Conservation (phyloP, 2,797 vertebrate species). For the Labeo calbasu region DNA sequence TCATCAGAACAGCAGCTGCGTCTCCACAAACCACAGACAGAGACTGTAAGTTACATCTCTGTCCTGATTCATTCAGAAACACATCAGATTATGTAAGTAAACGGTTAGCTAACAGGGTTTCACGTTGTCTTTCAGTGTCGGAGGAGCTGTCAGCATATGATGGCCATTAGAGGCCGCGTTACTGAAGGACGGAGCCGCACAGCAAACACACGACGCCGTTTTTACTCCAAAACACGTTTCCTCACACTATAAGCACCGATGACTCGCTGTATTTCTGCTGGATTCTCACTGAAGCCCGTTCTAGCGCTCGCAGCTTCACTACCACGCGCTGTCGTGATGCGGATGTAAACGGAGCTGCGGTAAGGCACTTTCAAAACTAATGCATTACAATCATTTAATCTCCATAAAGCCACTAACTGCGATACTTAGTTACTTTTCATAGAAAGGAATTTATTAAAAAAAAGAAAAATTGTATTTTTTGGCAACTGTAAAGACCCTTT, state of each 20-base stretch:
- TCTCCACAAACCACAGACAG: neutral
- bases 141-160: neutral
- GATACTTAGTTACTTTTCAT: neutral
- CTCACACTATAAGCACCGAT: neutral
- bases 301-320: neutral
- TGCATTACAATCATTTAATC: neutral
- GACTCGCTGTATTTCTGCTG: neutral
- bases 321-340: too few species aligned
- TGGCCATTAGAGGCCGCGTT: neutral
- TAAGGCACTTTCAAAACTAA: neutral
- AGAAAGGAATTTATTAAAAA: neutral
- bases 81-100: neutral
- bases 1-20: neutral
- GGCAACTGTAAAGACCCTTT: too few species aligned
- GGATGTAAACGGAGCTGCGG: too few species aligned
- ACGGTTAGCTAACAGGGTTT: neutral
- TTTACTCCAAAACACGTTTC: neutral
- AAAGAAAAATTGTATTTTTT: neutral
- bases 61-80: neutral
- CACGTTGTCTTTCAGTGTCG: neutral
- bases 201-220: neutral
- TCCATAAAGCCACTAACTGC: too few species aligned
- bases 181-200: neutral
- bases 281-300: neutral
- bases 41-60: neutral